Evolutionary conservation across 2,888 invertebrate genomes (phyloP).

Genomic region (Mamestra brassicae): DNA sequence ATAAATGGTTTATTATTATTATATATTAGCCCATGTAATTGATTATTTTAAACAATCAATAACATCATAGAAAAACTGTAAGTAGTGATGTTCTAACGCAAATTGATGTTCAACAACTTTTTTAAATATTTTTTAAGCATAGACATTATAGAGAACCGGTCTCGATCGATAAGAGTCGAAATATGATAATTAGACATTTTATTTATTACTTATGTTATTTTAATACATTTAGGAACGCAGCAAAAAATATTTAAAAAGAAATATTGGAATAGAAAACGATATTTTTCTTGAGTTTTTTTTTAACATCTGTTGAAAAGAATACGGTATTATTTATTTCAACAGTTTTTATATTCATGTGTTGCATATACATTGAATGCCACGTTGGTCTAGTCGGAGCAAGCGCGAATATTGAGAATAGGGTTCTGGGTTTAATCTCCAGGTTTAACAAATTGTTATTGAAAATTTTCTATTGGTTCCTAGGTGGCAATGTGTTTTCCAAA

Average conservation of each 20-base stretch:
- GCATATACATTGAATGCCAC: neutral
- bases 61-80: slow-evolving; percentile 4
- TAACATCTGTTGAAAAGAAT: slow-evolving; percentile 20
- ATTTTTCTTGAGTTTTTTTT: slow-evolving; percentile 15
- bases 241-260: slow-evolving; percentile 43
- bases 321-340: neutral
- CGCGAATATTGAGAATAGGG: neutral
- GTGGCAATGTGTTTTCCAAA: too few relatives aligned
- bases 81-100: slow-evolving; percentile 33
- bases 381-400: neutral
- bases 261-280: slow-evolving; percentile 27
- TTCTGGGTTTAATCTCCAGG: neutral
- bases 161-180: slow-evolving; percentile 10
- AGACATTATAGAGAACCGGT: slow-evolving; percentile 41
- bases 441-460: neutral
- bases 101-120: slow-evolving; percentile 53
- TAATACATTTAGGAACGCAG: slow-evolving; percentile 47
- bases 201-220: slow-evolving; percentile 60
- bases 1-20: too few relatives aligned
- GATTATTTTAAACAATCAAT: slow-evolving; percentile 29
- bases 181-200: slow-evolving; percentile 53
- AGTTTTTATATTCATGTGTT: neutral
- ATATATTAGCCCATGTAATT: neutral
- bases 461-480: neutral
- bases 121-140: slow-evolving; percentile 30